Evolutionary conservation across 2,113 vertebrate species (phyloP).

Genomic region (Vidua macroura): DNA sequence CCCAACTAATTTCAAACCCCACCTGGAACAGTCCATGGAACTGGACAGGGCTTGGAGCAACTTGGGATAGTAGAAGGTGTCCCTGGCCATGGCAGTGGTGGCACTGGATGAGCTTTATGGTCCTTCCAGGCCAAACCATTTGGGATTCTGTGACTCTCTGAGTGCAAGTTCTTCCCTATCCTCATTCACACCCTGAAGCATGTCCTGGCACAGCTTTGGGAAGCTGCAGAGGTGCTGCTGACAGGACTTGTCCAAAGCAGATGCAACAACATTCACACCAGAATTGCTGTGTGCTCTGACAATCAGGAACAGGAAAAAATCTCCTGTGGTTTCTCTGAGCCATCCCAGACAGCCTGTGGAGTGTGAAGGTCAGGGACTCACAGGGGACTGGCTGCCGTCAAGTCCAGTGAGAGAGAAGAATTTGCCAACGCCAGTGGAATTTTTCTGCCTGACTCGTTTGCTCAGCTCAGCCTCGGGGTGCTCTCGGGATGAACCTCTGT

Average conservation of each 20-base stretch:
- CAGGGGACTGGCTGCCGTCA: background rate
- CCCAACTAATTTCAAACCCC: background rate
- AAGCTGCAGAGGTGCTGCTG: background rate
- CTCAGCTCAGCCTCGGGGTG: background rate
- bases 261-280: background rate
- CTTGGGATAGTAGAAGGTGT: background rate
- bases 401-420: background rate
- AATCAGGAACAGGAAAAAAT: background rate
- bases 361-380: constrained; percentile 4
- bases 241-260: background rate
- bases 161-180: background rate
- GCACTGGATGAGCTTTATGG: background rate
- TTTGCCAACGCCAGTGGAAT: background rate
- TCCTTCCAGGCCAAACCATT: background rate
- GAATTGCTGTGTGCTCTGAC: background rate
- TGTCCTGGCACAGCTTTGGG: background rate
- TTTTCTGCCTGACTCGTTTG: background rate
- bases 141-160: background rate
- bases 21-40: background rate
- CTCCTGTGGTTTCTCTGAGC: background rate
- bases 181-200: background rate
- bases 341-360: background rate
- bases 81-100: background rate
- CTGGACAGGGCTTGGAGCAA: fast-evolving
- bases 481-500: background rate